Evolutionary conservation across 2,113 vertebrate species (phyloP).

Genomic region (Cinclus mexicanus): DNA sequence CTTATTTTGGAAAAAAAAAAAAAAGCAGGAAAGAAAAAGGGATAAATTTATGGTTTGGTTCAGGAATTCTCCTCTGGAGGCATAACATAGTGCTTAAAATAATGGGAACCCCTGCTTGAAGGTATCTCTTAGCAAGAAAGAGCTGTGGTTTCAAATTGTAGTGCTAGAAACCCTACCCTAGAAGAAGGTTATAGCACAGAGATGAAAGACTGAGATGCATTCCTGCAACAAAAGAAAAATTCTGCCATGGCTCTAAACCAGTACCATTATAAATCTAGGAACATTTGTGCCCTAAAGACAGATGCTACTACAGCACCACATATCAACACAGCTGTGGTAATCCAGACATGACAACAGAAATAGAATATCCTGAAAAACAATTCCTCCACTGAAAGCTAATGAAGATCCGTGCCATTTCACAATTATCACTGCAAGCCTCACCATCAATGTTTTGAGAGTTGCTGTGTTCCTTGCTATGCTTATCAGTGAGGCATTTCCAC

Average conservation of each 20-base stretch:
- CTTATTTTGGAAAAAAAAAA: background rate
- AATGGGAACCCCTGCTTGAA: constrained; percentile 23
- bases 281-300: background rate
- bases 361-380: background rate
- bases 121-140: constrained; percentile 9
- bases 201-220: constrained; percentile 19
- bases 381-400: background rate
- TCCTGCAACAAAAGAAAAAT: constrained; percentile 34
- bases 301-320: background rate
- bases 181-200: constrained; percentile 16
- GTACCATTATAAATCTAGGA: background rate
- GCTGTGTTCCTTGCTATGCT: background rate
- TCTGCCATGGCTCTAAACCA: background rate
- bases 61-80: constrained; percentile 36
- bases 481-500: background rate
- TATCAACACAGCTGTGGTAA: background rate
- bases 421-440: background rate
- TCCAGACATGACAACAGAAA: background rate
- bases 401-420: background rate
- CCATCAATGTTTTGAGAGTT: background rate
- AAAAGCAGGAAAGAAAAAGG: background rate
- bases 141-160: constrained; percentile 1
- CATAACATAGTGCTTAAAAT: constrained; percentile 19
- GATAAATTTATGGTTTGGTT: background rate
- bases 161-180: background rate